Evolutionary conservation across 2,888 invertebrate genomes (phyloP).

Genomic region (Amphipoea lucens): DNA sequence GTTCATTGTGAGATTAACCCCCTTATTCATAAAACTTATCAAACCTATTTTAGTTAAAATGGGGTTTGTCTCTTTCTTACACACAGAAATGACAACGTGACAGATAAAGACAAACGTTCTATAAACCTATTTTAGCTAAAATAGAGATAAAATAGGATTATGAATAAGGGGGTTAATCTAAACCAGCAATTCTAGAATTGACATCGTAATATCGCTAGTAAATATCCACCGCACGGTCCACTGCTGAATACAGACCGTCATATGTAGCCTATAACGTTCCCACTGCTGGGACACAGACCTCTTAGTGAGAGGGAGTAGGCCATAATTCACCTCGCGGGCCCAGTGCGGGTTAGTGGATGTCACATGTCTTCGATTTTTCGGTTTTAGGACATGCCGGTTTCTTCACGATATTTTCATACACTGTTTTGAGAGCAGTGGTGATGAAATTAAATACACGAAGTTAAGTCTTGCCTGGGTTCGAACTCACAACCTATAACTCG

Average conservation of each 20-base stretch:
- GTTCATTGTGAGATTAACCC: background rate
- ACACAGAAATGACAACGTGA: too few species aligned
- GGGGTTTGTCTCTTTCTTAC: too few species aligned
- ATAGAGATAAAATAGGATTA: too few species aligned
- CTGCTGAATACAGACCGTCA: background rate
- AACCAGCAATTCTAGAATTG: background rate
- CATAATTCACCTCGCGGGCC: background rate
- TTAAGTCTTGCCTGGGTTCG: background rate
- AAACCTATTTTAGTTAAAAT: too few species aligned
- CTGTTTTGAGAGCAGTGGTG: background rate
- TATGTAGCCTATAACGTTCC: background rate
- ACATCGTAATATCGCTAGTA: background rate
- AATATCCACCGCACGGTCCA: background rate
- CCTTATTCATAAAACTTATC: too few species aligned
- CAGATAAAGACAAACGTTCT: too few species aligned
- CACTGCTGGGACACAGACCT: background rate
- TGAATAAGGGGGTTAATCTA: too few species aligned
- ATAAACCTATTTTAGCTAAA: too few species aligned
- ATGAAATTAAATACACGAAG: background rate
- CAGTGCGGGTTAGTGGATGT: background rate
- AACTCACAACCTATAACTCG: background rate
- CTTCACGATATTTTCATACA: background rate
- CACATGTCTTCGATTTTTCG: background rate
- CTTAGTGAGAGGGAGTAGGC: background rate
- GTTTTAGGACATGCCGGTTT: background rate